Evolutionary conservation across 2,113 vertebrate species (phyloP), one percentile per base, ranked within the genome.

Genomic region (Sprattus sprattus): DNA sequence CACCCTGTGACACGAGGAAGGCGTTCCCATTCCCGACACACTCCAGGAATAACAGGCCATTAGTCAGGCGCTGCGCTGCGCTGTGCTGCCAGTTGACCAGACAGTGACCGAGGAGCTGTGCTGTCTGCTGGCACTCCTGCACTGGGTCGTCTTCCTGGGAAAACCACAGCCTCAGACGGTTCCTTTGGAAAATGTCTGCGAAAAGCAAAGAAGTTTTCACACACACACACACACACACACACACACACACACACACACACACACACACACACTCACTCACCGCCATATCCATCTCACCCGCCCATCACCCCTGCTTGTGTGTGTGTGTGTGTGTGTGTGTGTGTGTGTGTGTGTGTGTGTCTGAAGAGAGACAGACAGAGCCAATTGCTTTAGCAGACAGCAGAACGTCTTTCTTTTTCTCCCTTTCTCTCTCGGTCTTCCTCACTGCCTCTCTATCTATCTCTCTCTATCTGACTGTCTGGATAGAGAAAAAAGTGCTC

Each of bases 291-390:
- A 39, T 39, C 20, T 13, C 71, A 39, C 32, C 11, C 32, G 28
- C 28, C n/a, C 64, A 32, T 71, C n/a, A 71, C 15, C n/a, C 10
- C 28, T 75, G 67, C 13, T 9, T 75, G 67, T 78, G 71, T 39
- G 71, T 39, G 71, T 39, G 71, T 78, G 71, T 78, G n/a, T n/a
- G n/a, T n/a, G n/a, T n/a, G n/a, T n/a, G n/a, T 71, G 64, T 75
- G 67, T 39, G 67, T 39, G 67, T 39, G 67, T 75, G 67, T 75
- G 45, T 49, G 49, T 54, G 47, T 80, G 64, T 80, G 46, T 80
- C n/a, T n/a, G n/a, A 46, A 67, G 64, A 67, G 28, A 28, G 2
- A 75, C 9, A 78, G 2, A 78, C 13, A 78, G 25, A 78, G 71
- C 11, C 71, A 15, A 32, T 78, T 32, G 25, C 25, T 32, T 78